Percentiles rank a stretch among this genome's conserved stretches.
phyloP scores from a whole-genome alignment of 37 sponge, comb jelly and placozoan genomes.

The Cliona cf. orientalis region DNA sequence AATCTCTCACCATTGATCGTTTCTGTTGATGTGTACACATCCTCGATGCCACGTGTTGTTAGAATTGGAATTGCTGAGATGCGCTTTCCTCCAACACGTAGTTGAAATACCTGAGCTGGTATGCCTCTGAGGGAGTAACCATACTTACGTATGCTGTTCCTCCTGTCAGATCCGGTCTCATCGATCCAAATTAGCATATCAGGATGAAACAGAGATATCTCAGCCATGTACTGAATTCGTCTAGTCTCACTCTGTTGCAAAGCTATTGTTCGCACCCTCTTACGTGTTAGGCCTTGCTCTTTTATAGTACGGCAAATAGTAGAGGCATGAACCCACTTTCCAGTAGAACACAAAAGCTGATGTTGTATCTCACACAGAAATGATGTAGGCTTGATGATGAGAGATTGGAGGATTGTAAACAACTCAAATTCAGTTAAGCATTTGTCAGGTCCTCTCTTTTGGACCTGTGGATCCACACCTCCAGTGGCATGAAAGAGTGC shows the following conservation, averaged over 20 bases:
- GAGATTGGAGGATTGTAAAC: background rate
- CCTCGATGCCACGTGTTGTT: constrained; percentile 19
- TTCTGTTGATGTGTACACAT: constrained; percentile 9
- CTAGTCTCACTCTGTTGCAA: constrained; percentile 7
- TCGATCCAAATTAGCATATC: constrained; percentile 22
- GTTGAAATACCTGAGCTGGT: background rate
- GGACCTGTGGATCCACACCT: constrained; percentile 2
- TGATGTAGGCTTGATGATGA: background rate
- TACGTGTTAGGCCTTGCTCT: constrained; percentile 12
- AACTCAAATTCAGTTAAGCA: background rate
- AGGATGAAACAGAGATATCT: constrained; percentile 13
- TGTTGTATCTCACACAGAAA: constrained; percentile 4
- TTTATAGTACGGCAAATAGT: background rate
- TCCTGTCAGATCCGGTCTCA: constrained; percentile 24
- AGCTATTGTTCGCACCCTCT: background rate
- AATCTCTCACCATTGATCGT: constrained; percentile 17
- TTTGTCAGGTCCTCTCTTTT: background rate
- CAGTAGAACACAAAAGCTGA: background rate
- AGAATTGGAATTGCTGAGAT: constrained; percentile 11
- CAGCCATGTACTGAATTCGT: constrained; percentile 1
- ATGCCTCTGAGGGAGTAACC: constrained; percentile 16
- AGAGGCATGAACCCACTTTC: constrained; percentile 5
- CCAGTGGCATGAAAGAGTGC: constrained; percentile 20
- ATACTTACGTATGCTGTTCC: constrained; percentile 2
- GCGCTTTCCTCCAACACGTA: background rate